Base-by-base conservation (phyloP, 2,888 invertebrate genomes). In the Chorisops tibialis region DNA sequence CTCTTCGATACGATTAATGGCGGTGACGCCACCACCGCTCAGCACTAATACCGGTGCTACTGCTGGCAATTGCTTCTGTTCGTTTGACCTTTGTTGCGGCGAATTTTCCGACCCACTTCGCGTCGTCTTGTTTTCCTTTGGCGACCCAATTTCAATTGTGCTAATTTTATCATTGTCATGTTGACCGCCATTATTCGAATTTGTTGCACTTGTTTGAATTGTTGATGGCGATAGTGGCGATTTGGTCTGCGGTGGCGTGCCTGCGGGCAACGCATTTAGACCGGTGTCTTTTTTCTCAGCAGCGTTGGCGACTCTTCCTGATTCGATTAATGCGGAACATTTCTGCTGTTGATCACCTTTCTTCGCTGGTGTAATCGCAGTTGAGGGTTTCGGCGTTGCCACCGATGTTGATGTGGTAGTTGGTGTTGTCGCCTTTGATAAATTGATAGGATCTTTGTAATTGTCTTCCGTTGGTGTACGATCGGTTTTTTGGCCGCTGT, bases 211-310 rank as follows among this genome's bases (percentile, higher is more conserved):
- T 52, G 51, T 63, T 61, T 63, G 51, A 59, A 63, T 64, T 50
- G 63, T 58, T 35, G 39, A 16, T 11, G 22, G 19, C n/a, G 52
- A 64, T 39, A 14, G 56, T 50, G 54, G 60, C n/a, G 43, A 16
- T 48, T 47, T 21, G 52, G 67, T 65, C 69, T 69, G 67, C 69
- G 69, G 68, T 67, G 68, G 70, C 68, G 72, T 60, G 52, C 61
- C 61, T 63, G 62, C 50, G 41, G 65, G 56, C 59, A 58, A 37
- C 45, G 24, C 30, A 37, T n/a, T 49, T 7, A 37, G 51, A 38
- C 47, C 11, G 49, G 14, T 12, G 21, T 58, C 38, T n/a, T 52
- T 38, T 43, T 63, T 39, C 43, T 60, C 35, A 48, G 64, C 49
- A 63, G 62, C 45, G 41, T 64, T 21, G 22, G 18, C 50, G 47